phyloP scores from a whole-genome alignment of 2,888 invertebrate genomes.

The Bombyx huttoni region DNA sequence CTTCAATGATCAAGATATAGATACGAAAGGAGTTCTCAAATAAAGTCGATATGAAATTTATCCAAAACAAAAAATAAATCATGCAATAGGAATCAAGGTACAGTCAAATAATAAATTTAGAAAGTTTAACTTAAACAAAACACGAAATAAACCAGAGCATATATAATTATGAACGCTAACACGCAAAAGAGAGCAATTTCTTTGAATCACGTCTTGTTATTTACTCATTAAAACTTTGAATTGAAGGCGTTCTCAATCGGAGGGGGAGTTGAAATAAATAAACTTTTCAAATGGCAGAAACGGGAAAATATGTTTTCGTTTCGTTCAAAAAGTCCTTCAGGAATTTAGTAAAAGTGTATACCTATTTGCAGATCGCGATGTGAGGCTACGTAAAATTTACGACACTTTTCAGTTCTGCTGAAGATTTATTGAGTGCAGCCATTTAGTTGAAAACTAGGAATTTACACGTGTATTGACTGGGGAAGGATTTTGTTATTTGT shows the following conservation, averaged over 20 bases:
- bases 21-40: no score
- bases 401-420: no score
- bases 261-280: conserved; percentile 32
- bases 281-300: no score
- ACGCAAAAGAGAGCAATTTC: conserved; percentile 42
- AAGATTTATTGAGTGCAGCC: no score
- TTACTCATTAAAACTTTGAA: conserved; percentile 65
- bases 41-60: neutral
- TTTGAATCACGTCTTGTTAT: conserved; percentile 46
- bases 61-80: neutral
- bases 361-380: no score
- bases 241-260: conserved; percentile 42
- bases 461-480: no score
- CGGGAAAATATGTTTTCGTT: conserved; percentile 22
- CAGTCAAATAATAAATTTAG: neutral
- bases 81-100: neutral
- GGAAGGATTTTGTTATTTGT: no score
- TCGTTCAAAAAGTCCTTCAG: conserved; percentile 1
- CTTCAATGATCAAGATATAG: no score
- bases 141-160: conserved; percentile 15
- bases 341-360: no score
- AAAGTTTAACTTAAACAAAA: neutral
- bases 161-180: conserved; percentile 8
- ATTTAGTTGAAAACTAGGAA: no score
- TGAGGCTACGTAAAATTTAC: no score